A percentile compares a stretch with the other conserved stretches of the same genome.
Evolutionary conservation across 1,140 invertebrate species (phyloP).

Genomic region (Platyura marginata): DNA sequence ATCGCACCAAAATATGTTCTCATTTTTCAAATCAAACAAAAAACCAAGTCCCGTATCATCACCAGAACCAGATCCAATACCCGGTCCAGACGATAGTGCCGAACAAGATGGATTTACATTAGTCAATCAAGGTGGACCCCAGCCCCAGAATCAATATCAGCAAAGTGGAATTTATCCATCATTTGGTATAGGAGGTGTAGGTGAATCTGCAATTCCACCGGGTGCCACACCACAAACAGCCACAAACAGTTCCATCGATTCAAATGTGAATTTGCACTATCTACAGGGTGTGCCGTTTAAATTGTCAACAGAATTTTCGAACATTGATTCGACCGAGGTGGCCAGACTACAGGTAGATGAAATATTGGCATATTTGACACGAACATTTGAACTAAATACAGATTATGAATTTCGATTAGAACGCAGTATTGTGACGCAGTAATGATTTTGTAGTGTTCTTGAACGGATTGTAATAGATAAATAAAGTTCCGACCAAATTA

Average conservation of each 20-base stretch:
- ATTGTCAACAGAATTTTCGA: not conserved
- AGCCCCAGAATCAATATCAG: not conserved
- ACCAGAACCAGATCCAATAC: not conserved
- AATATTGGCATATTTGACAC: not conserved
- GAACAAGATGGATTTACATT: not conserved
- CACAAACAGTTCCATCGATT: not conserved
- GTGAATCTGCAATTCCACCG: not conserved
- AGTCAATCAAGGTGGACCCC: not conserved
- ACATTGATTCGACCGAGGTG: not conserved
- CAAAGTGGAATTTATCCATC: not conserved
- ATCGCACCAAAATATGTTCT: constrained; percentile 1
- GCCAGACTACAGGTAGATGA: not conserved
- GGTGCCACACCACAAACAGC: not conserved
- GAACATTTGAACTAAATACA: not conserved
- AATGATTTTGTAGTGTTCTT: too few species aligned
- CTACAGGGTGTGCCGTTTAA: not conserved
- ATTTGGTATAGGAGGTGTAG: not conserved
- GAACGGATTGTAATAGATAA: too few species aligned
- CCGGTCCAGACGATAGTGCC: not conserved
- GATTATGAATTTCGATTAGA: not conserved
- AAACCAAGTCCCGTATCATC: not conserved
- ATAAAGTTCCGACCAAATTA: too few species aligned
- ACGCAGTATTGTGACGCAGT: not conserved
- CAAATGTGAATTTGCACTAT: constrained; percentile 1
- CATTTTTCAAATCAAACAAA: not conserved